Base-by-base conservation (phyloP, 2,888 invertebrate genomes). In the Villa cingulata region DNA sequence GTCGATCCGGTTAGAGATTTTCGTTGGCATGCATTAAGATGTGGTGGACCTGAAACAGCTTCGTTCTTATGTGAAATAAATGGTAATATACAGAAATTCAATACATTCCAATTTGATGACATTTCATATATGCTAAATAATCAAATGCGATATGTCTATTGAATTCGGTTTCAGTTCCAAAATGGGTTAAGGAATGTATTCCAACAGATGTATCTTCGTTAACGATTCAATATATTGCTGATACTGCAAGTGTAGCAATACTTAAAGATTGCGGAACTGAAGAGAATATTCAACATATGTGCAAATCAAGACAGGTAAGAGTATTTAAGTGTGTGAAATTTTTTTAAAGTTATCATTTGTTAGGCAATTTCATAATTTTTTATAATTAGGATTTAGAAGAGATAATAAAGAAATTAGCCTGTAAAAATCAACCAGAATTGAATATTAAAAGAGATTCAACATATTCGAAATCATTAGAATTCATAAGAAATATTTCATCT, bases 41-140 rank as follows among this genome's bases (percentile, higher is more conserved):
- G 86, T 59, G 83, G 83, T 12, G 85, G 84, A 20, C 83, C 84
- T 1, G 81, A 82, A 53, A 79, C 82, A 0, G 84, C 84, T 1
- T 80, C 85, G 9, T 86, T 86, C 64, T 78, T 86, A 53, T 86
- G 86, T 62, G 85, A 86, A 74, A 72, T 85, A 61, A 81, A 83
- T 58, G 84, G 85, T 85, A n/a, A n/a, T n/a, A n/a, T n/a, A n/a
- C n/a, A 71, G 65, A 48, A 19, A 40, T 20, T n/a, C 4, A 29
- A 29, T 29, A 9, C 7, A 29, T 29, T 29, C 12, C 12, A 29
- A 9, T 9, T 29, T 29, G 29, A 29, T 6, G 7, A 29, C 6
- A 29, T 6, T 29, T 29, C 12, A 9, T 12, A 9, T 29, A 29
- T 29, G 12, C 12, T 29, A 9, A 9, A 29, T 29, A 9, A 9